phyloP scores from a whole-genome alignment of 2,113 vertebrate genomes.

The Stegostoma tigrinum region DNA sequence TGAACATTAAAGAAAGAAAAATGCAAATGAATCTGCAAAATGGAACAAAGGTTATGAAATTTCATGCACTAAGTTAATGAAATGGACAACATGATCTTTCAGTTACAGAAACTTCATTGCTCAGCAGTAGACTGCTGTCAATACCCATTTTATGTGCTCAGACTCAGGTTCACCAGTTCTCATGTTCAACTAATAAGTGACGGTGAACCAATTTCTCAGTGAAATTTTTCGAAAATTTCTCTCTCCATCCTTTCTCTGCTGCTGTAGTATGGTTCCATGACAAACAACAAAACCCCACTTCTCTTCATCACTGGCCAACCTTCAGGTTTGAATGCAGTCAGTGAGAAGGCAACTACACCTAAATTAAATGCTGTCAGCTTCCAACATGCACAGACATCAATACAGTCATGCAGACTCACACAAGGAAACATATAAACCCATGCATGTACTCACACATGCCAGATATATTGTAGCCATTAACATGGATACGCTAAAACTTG shows the following conservation, averaged over 20 bases:
- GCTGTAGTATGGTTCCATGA: background rate
- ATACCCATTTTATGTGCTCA: background rate
- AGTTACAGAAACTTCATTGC: background rate
- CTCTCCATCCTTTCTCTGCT: background rate
- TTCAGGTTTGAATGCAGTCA: background rate
- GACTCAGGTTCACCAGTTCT: no score
- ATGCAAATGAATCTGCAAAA: background rate
- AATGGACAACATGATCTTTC: background rate
- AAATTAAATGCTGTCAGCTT: background rate
- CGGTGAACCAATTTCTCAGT: background rate
- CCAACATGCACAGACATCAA: background rate
- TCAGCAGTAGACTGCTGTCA: background rate
- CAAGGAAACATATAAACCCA: background rate
- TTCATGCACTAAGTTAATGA: conserved; percentile 6
- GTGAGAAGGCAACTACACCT: background rate
- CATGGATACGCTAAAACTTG: background rate
- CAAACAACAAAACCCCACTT: background rate
- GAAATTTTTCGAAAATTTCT: background rate
- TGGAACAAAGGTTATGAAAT: conserved; percentile 5
- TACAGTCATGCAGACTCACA: background rate
- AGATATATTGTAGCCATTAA: background rate
- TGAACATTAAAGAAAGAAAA: conserved; percentile 32
- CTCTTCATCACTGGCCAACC: background rate
- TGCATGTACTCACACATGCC: background rate
- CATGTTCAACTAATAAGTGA: background rate